Evolutionary conservation across 1,140 invertebrate genomes (phyloP).

Genomic region (Drosophila sechellia): DNA sequence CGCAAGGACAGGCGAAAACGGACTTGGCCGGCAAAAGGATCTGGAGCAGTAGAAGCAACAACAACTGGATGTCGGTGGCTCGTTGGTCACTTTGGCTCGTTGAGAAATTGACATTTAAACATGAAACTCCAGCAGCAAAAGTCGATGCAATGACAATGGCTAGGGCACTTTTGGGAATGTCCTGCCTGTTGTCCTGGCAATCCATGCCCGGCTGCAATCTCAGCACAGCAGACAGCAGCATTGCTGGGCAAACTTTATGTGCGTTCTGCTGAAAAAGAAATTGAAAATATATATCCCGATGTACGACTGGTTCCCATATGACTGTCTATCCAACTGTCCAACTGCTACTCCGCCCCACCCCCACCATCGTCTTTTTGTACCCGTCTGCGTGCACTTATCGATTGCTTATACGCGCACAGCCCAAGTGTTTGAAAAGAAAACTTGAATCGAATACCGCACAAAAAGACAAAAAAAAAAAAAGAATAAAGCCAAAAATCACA

Average conservation of each 20-base stretch:
- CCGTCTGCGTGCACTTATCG: slow-evolving; percentile 70
- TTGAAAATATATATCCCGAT: slow-evolving; percentile 70
- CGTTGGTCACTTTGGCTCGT: slow-evolving; percentile 74
- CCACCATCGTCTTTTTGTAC: no score
- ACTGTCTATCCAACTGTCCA: slow-evolving; percentile 75
- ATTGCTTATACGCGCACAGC: slow-evolving; percentile 66
- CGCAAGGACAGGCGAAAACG: slow-evolving; percentile 43
- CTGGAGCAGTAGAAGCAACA: neutral
- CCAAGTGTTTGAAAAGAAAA: slow-evolving; percentile 56
- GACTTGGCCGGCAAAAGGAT: neutral
- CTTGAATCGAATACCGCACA: slow-evolving; percentile 70
- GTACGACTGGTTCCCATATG: slow-evolving; percentile 67
- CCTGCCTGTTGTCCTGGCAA: slow-evolving; percentile 39
- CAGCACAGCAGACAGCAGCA: slow-evolving; percentile 59
- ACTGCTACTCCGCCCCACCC: slow-evolving; percentile 5
- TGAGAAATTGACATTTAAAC: slow-evolving; percentile 83
- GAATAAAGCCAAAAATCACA: slow-evolving; percentile 73
- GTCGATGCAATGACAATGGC: slow-evolving; percentile 69
- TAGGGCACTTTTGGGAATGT: slow-evolving; percentile 63
- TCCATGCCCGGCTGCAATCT: slow-evolving; percentile 70
- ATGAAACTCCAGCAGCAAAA: slow-evolving; percentile 76
- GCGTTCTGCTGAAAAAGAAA: slow-evolving; percentile 75
- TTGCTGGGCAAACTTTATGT: slow-evolving; percentile 65
- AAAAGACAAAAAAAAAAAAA: slow-evolving; percentile 46
- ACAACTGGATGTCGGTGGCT: slow-evolving; percentile 23